Base-by-base conservation (phyloP, 2,113 vertebrate species). In the Elephantulus edwardii region DNA sequence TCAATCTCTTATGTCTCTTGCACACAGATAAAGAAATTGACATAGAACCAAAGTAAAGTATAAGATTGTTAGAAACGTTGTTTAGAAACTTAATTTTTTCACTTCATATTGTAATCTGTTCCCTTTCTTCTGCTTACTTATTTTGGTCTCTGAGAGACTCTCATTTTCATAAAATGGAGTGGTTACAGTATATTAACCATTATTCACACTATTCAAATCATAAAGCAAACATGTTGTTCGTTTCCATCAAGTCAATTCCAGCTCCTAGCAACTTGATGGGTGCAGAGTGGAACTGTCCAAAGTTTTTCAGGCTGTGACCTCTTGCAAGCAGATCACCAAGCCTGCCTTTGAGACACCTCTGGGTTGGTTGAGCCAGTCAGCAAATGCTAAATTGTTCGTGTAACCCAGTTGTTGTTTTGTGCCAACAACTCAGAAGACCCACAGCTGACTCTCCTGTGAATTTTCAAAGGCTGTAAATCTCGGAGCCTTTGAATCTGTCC, bases 31-130 rank as follows among this genome's bases (percentile, higher is more conserved):
- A 0, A 42, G 46, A 46, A 12, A 12, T 6, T 26, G 33, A 52
- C 19, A 3, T 35, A 0, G 9, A 4, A 9, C n/a, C 33, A 8
- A 20, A 1, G 1, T 28, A 46, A 42, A 33, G 17, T 5, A 7
- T 26, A 5, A 2, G 2, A 26, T 28, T n/a, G n/a, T n/a, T n/a
- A n/a, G n/a, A n/a, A n/a, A 8, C 22, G 68, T 2, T 2, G 9
- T 7, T 22, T 5, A 4, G 10, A 30, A 38, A n/a, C 24, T 26
- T 35, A 35, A 33, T 68, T 24, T n/a, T 74, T 84, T 50, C 50
- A 19, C 17, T 40, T 84, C 19, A 17, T 68, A 38, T 17, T 68
- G 10, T 56, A 35, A 40, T 62, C 35, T 78, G 56, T 40, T 6
- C 26, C 35, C 13, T 40, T 13, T 62, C 89, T 84, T 74, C 62